Conservation (phyloP, 2,113 vertebrate genomes). For the Tretioscincus oriximinensis region DNA sequence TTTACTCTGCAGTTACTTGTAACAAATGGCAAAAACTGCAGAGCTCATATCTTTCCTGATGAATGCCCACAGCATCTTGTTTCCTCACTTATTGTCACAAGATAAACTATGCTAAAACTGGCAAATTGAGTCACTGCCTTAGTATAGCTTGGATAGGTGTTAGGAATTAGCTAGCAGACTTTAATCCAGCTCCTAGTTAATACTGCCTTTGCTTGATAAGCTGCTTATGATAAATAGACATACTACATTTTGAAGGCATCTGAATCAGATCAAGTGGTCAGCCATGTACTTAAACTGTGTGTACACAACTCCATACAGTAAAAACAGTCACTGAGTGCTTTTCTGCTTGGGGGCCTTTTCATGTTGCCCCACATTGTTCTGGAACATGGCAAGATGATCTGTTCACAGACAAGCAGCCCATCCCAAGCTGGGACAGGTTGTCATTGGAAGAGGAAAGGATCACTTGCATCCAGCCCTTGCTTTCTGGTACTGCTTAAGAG, state of each 20-base stretch:
- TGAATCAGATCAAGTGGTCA: slow-evolving; percentile 64
- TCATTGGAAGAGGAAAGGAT: too few relatives aligned
- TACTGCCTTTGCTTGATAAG: slow-evolving; percentile 65
- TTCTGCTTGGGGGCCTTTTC: slow-evolving; percentile 28
- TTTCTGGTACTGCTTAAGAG: too few relatives aligned
- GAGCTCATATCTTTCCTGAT: slow-evolving; percentile 35
- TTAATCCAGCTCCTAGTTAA: slow-evolving; percentile 67
- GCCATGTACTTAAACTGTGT: slow-evolving; percentile 17
- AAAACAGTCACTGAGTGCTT: neutral
- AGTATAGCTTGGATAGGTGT: slow-evolving; percentile 49
- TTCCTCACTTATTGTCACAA: slow-evolving; percentile 45
- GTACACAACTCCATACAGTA: neutral
- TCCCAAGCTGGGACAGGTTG: too few relatives aligned
- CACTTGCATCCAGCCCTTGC: too few relatives aligned
- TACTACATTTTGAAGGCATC: slow-evolving; percentile 55
- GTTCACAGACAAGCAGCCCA: too few relatives aligned
- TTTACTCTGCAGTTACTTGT: neutral
- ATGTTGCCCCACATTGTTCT: too few relatives aligned
- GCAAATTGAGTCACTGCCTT: slow-evolving; percentile 45
- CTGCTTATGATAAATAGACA: slow-evolving; percentile 67
- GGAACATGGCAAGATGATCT: too few relatives aligned
- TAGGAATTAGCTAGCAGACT: slow-evolving; percentile 63
- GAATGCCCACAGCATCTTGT: slow-evolving; percentile 33
- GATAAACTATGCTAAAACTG: slow-evolving; percentile 45
- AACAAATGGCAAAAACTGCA: slow-evolving; percentile 32